Conservation (phyloP, 1,140 invertebrate genomes). For the Anastrepha ludens region DNA sequence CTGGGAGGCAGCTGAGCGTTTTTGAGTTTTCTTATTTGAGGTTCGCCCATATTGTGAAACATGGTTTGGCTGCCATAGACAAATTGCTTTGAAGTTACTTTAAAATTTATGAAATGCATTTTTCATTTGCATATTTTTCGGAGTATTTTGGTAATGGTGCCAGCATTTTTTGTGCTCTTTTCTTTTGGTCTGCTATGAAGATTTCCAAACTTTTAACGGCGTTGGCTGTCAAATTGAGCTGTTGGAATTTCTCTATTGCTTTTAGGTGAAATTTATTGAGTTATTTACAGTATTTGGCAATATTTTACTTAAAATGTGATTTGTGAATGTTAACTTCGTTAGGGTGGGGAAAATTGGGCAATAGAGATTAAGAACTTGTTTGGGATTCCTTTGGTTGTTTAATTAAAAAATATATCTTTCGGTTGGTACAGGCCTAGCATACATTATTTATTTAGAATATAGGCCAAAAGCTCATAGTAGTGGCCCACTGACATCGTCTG, state of each 20-base stretch:
- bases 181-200: background rate
- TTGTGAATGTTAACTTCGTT: too few species aligned
- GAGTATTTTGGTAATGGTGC: background rate
- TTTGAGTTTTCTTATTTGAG: background rate
- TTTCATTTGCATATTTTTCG: slow-evolving; percentile 37
- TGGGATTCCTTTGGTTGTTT: too few species aligned
- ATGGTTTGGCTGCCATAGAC: background rate
- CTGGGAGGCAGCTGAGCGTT: background rate
- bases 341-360: too few species aligned
- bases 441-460: too few species aligned
- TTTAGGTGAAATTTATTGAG: background rate
- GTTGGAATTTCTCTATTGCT: background rate
- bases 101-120: slow-evolving; percentile 2
- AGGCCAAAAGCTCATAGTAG: too few species aligned
- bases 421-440: too few species aligned
- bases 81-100: slow-evolving; percentile 1
- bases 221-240: background rate
- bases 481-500: too few species aligned
- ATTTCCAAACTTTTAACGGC: background rate
- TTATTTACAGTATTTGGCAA: background rate
- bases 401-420: too few species aligned
- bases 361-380: too few species aligned
- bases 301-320: too few species aligned
- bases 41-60: background rate
- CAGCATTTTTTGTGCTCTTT: background rate